Conservation (phyloP, 2,888 invertebrate species). For the Drosophila paranaensis region DNA sequence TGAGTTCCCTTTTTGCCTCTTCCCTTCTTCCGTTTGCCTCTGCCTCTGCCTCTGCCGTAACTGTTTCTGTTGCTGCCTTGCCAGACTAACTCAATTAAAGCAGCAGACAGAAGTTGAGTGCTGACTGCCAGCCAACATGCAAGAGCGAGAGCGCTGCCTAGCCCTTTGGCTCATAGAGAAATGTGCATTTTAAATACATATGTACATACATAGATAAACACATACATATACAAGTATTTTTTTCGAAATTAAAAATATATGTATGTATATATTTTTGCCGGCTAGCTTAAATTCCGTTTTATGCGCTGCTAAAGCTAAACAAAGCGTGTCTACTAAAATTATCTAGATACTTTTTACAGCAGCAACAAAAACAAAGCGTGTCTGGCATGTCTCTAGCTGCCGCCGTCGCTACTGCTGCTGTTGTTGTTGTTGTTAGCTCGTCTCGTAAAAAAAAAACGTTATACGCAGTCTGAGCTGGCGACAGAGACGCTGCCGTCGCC, state of each 20-base stretch:
- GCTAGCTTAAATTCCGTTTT: slow-evolving; percentile 31
- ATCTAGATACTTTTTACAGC: slow-evolving; percentile 67
- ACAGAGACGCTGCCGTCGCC: slow-evolving; percentile 36
- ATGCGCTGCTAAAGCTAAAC: slow-evolving; percentile 41
- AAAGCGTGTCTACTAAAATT: slow-evolving; percentile 50
- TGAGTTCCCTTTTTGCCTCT: slow-evolving; percentile 28
- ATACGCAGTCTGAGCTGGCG: slow-evolving; percentile 61
- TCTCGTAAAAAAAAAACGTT: slow-evolving; percentile 62
- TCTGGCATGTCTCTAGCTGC: slow-evolving; percentile 34
- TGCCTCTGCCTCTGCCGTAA: neutral
- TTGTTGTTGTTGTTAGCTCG: slow-evolving; percentile 53
- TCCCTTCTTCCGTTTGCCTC: neutral
- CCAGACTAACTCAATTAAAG: slow-evolving; percentile 78
- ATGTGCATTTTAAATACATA: slow-evolving; percentile 16
- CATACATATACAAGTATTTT: neutral
- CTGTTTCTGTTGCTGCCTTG: slow-evolving; percentile 46
- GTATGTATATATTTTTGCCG: slow-evolving; percentile 26
- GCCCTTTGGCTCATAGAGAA: slow-evolving; percentile 42
- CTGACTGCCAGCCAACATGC: slow-evolving; percentile 55
- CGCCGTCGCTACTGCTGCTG: slow-evolving; percentile 5
- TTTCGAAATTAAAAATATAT: slow-evolving; percentile 39
- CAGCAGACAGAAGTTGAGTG: slow-evolving; percentile 75
- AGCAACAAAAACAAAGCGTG: slow-evolving; percentile 48
- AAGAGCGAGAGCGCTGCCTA: slow-evolving; percentile 28
- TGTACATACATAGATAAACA: neutral